phyloP scores from a whole-genome alignment of 2,113 vertebrate genomes.

The Rousettus leschenaultii region DNA sequence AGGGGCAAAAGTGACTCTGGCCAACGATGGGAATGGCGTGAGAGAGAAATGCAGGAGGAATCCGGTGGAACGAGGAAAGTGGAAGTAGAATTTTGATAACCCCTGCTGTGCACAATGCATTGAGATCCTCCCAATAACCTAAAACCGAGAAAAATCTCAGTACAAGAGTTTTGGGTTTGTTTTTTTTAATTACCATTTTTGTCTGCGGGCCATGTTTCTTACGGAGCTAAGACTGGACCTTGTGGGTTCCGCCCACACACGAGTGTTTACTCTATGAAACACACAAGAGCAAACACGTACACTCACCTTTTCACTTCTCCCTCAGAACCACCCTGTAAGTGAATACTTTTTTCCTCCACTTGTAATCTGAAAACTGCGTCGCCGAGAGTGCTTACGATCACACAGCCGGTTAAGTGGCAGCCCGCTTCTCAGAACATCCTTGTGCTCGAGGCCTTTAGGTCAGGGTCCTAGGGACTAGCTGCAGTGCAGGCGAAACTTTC shows the following conservation, averaged over 20 bases:
- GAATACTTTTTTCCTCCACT: too few relatives aligned
- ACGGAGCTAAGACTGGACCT: not conserved
- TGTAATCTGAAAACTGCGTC: not conserved
- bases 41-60: not conserved
- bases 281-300: fast-evolving
- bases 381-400: too few relatives aligned
- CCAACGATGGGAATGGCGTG: not conserved
- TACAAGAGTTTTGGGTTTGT: too few relatives aligned
- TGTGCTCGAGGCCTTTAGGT: not conserved
- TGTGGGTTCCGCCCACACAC: fast-evolving
- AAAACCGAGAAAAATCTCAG: not conserved
- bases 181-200: too few relatives aligned
- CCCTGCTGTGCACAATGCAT: fast-evolving
- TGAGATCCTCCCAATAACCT: not conserved
- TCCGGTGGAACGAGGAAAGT: fast-evolving
- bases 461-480: not conserved
- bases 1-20: not conserved
- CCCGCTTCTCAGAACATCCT: not conserved
- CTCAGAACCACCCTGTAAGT: not conserved
- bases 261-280: not conserved
- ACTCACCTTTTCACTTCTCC: not conserved
- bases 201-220: too few relatives aligned
- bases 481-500: not conserved
- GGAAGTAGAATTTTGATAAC: not conserved
- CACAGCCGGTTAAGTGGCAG: fast-evolving